Conservation (phyloP, 2,113 vertebrate genomes). For the Prochilodus magdalenae region DNA sequence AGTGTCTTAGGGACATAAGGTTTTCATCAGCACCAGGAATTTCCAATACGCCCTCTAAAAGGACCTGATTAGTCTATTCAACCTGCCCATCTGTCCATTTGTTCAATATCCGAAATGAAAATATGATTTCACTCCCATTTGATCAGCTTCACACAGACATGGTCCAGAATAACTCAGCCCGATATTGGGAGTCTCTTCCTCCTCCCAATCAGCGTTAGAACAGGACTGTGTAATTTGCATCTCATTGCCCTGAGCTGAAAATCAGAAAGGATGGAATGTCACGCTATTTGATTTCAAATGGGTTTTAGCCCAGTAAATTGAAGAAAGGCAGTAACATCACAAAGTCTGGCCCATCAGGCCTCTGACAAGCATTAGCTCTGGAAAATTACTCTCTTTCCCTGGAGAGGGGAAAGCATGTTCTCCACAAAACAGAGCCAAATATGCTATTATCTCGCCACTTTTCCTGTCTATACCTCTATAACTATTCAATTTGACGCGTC, state of each 20-base stretch:
- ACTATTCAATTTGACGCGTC: conserved; percentile 42
- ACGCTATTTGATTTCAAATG: conserved; percentile 55
- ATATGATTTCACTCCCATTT: conserved; percentile 48
- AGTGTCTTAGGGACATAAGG: not conserved
- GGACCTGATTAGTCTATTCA: conserved; percentile 23
- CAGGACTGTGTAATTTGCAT: conserved; percentile 55
- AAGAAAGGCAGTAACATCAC: conserved; percentile 36
- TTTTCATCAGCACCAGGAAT: conserved; percentile 19
- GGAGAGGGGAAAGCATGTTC: conserved; percentile 39
- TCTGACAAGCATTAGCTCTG: conserved; percentile 50
- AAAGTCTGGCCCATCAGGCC: conserved; percentile 44
- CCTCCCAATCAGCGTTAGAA: conserved; percentile 37
- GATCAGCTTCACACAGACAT: conserved; percentile 38
- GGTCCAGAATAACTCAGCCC: conserved; percentile 34
- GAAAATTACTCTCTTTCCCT: conserved; percentile 53
- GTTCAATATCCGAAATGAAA: conserved; percentile 48
- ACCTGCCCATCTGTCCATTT: conserved; percentile 20
- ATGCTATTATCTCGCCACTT: conserved; percentile 47
- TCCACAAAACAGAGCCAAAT: conserved; percentile 48
- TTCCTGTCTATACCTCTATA: conserved; percentile 41
- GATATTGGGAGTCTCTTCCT: conserved; percentile 26
- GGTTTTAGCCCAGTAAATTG: conserved; percentile 48
- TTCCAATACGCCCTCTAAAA: conserved; percentile 18
- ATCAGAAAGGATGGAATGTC: conserved; percentile 46
- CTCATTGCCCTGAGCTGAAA: conserved; percentile 53